These are phyloP conservation scores for Megaustenia siamemsis DNA, from an alignment of 2,888 invertebrate genomes.

Conservation along the genomic window DNA sequence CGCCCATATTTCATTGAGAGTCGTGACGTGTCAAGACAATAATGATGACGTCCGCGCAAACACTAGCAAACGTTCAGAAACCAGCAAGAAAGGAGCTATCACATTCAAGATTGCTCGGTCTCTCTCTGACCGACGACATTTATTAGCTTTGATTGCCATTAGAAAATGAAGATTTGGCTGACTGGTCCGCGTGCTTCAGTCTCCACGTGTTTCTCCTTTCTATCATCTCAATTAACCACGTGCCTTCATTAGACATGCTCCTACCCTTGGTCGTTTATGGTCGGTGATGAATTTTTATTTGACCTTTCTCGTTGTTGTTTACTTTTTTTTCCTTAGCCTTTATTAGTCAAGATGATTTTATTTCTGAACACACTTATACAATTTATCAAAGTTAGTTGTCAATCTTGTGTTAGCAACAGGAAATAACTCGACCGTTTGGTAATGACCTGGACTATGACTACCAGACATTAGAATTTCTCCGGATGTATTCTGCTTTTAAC, in stretches of 20 bases:
- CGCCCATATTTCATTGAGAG: background rate
- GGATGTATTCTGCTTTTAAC: too few relatives aligned
- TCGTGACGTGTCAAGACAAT: background rate
- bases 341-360: too few relatives aligned
- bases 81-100: background rate
- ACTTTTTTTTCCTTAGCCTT: too few relatives aligned
- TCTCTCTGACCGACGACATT: background rate
- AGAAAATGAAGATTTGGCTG: background rate
- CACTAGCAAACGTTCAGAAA: slow-evolving; percentile 4
- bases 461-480: too few relatives aligned
- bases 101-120: slow-evolving; percentile 3
- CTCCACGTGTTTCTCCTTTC: background rate
- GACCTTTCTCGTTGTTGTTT: too few relatives aligned
- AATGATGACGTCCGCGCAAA: background rate
- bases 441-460: too few relatives aligned
- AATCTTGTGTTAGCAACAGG: too few relatives aligned
- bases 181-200: background rate
- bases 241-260: slow-evolving; percentile 4
- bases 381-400: too few relatives aligned
- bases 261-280: too few relatives aligned
- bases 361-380: too few relatives aligned
- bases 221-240: slow-evolving; percentile 7
- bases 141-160: slow-evolving; percentile 8
- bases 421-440: too few relatives aligned
- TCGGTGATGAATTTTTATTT: too few relatives aligned